phyloP scores from a whole-genome alignment of 2,797 vertebrate genomes.

The Gymnothorax reevesii region DNA sequence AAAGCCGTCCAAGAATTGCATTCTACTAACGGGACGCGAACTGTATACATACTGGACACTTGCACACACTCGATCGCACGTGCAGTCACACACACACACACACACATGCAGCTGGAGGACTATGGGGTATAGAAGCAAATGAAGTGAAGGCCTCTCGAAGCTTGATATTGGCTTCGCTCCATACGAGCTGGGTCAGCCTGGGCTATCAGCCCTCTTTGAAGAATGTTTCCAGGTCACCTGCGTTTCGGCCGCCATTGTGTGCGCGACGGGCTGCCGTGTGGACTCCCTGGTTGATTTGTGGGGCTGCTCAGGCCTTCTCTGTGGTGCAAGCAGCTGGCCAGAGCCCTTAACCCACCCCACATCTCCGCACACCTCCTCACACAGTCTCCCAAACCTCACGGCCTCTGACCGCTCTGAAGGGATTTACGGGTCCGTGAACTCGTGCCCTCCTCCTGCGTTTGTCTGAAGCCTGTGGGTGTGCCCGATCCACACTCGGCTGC shows the following conservation, averaged over 20 bases:
- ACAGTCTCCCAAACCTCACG: slow-evolving; percentile 13
- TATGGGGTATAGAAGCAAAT: background rate
- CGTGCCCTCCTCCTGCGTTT: slow-evolving; percentile 34
- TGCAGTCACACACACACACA: too few species aligned
- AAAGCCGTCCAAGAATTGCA: background rate
- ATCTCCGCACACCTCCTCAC: background rate
- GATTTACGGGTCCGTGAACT: slow-evolving; percentile 24
- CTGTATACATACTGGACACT: too few species aligned
- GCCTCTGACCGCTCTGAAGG: background rate
- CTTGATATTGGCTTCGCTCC: background rate
- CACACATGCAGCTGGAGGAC: background rate
- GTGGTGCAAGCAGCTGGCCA: background rate
- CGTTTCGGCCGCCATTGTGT: background rate
- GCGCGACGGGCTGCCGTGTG: background rate
- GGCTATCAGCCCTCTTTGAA: background rate
- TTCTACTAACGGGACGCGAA: too few species aligned
- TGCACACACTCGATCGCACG: background rate
- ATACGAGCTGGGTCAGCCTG: background rate
- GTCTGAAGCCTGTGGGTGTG: slow-evolving; percentile 23
- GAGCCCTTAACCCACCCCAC: background rate
- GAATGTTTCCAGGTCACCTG: background rate
- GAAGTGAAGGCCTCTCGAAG: background rate
- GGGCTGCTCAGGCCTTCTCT: background rate
- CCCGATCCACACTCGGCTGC: slow-evolving; percentile 43
- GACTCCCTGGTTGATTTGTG: background rate